These are phyloP conservation scores for Ectemnius cavifrons DNA, from an alignment of 2,888 invertebrate genomes.

Conservation along the genomic window DNA sequence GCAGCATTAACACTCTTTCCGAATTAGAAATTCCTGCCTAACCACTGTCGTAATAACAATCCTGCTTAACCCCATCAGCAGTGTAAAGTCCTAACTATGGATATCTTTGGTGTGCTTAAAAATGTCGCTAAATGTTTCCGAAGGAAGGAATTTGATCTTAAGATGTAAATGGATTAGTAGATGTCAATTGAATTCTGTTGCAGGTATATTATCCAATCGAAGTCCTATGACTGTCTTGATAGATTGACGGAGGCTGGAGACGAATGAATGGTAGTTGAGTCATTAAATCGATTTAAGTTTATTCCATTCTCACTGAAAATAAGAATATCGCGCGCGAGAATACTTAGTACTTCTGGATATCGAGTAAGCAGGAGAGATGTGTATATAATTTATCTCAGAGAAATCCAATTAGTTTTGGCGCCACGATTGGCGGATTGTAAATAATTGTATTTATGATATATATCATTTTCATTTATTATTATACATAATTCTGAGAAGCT, in stretches of 20 bases:
- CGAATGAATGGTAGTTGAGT: slow-evolving; percentile 48
- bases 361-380: no score
- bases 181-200: slow-evolving; percentile 47
- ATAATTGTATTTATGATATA: slow-evolving; percentile 2
- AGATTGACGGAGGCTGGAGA: slow-evolving; percentile 66
- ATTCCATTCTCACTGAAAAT: neutral
- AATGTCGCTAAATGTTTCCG: neutral
- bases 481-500: neutral
- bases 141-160: neutral
- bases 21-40: neutral
- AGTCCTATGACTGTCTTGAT: slow-evolving; percentile 71
- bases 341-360: neutral
- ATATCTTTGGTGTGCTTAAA: slow-evolving; percentile 1
- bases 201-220: slow-evolving; percentile 70
- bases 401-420: no score
- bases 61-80: neutral
- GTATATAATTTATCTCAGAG: no score
- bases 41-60: neutral
- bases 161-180: neutral
- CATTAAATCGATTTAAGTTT: slow-evolving; percentile 16
- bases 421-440: neutral
- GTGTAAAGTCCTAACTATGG: neutral
- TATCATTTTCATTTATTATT: neutral
- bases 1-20: slow-evolving; percentile 58
- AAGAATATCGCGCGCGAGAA: neutral